phyloP scores from a whole-genome alignment of 2,797 vertebrate species.

The Eospalax fontanierii region DNA sequence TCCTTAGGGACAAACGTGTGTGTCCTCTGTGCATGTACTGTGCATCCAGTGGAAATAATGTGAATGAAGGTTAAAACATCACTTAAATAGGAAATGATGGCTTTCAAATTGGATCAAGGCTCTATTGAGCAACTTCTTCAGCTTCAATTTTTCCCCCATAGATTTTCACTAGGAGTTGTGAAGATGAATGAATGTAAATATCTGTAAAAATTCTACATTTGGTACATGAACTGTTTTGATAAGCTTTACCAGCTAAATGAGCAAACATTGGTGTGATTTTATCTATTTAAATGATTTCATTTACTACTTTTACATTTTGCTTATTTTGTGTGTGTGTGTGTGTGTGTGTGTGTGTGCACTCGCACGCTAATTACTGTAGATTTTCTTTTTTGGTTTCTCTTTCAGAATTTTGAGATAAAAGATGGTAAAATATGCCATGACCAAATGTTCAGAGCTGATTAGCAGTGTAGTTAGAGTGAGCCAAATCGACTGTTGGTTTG shows the following conservation, averaged over 20 bases:
- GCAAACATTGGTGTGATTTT: slow-evolving; percentile 75
- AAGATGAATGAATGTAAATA: background rate
- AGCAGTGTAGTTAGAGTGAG: slow-evolving; percentile 30
- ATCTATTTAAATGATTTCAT: slow-evolving; percentile 72
- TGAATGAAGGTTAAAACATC: background rate
- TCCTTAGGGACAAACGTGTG: slow-evolving; percentile 20
- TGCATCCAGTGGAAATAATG: background rate
- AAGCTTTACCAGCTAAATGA: slow-evolving; percentile 69
- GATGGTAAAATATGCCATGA: slow-evolving; percentile 58
- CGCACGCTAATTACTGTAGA: slow-evolving; percentile 46
- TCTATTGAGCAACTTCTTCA: background rate
- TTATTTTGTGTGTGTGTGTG: background rate
- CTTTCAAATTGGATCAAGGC: slow-evolving; percentile 12
- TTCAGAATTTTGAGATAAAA: slow-evolving; percentile 71
- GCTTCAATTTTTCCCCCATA: background rate
- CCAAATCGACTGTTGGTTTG: slow-evolving; percentile 23
- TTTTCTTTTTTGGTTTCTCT: slow-evolving; percentile 45
- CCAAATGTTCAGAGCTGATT: slow-evolving; percentile 68
- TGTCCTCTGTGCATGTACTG: background rate
- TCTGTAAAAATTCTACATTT: slow-evolving; percentile 62
- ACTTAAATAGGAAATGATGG: background rate
- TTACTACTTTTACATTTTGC: slow-evolving; percentile 60
- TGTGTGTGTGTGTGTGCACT: background rate
- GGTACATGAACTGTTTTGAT: slow-evolving; percentile 64
- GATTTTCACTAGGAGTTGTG: slow-evolving; percentile 46